Base-by-base conservation (phyloP, 2,888 invertebrate species). In the Hyposoter dolosus region DNA sequence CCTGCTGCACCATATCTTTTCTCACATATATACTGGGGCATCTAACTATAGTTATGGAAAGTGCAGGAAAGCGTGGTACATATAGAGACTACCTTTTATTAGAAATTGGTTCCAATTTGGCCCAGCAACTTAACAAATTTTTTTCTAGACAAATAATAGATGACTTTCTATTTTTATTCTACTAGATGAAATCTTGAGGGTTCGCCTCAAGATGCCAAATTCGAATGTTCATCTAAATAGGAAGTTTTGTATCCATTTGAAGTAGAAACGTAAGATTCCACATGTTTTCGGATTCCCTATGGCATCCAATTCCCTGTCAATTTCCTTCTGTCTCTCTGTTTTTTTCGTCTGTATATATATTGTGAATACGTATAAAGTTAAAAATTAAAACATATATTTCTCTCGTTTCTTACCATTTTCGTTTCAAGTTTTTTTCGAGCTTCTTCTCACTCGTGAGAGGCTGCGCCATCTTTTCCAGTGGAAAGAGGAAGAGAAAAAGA, bases 391-490 rank as follows among this genome's bases (percentile, higher is more conserved):
- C 10, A 66, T 45, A 50, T 80, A 35, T 53, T 69, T 50, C n/a
- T 71, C 66, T 56, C 65, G n/a, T 19, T 53, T 45, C 32, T 69
- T 78, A 74, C 74, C 23, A 47, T 71, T 68, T 40, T 71, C 68
- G 50, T 50, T 76, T 74, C 50, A 69, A 3, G 23, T 75, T 76
- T 78, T 28, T 74, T 75, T 71, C 45, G 28, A 45, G 32, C 50
- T 80, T 83, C 86, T 82, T 86, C 84, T 80, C 85, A 85, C 88
- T n/a, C 45, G 87, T 84, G 88, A 79, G 89, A 43, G 56, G 40
- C 9, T 40, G 68, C 43, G 68, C 43, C 23, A 47, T 71, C 23
- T 91, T 84, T 84, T 80, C 56, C 19, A 84, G 60, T 87, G 76
- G 83, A 88, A 87, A 83, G 71, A 87, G 74, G 84, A 87, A 83